phyloP scores from a whole-genome alignment of 64 coral and sea anemone genomes.

The Montipora sp. region DNA sequence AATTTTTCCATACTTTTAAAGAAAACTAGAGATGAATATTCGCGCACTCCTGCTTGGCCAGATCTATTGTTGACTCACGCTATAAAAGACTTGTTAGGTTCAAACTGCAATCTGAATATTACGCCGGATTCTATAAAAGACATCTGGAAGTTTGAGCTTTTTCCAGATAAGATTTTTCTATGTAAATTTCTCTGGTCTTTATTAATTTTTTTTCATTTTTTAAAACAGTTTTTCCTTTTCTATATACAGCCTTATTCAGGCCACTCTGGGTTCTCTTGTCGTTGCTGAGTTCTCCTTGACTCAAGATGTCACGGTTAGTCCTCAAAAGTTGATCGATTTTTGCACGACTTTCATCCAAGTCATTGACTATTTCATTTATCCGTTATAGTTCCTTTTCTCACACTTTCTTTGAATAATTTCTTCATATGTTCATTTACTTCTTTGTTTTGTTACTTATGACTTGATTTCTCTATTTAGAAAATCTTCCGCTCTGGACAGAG shows the following conservation, averaged over 20 bases:
- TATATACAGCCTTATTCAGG: conserved; percentile 91
- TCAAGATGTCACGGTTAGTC: conserved; percentile 88
- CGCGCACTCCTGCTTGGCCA: too few relatives aligned
- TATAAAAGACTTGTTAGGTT: too few relatives aligned
- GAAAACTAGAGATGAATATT: too few relatives aligned
- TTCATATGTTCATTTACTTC: neutral
- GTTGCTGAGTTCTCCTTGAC: conserved; percentile 87
- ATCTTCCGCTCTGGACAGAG: conserved; percentile 90
- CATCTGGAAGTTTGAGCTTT: too few relatives aligned
- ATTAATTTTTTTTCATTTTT: too few relatives aligned
- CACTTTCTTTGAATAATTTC: neutral
- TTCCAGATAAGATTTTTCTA: neutral
- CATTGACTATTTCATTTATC: too few relatives aligned
- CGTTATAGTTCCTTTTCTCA: too few relatives aligned
- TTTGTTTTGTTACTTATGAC: neutral
- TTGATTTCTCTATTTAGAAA: conserved; percentile 51
- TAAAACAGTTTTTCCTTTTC: neutral
- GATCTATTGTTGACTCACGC: neutral
- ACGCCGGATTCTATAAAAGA: too few relatives aligned
- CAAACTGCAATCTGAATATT: too few relatives aligned
- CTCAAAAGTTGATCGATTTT: neutral
- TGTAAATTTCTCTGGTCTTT: neutral
- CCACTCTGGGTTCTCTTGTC: conserved; percentile 80
- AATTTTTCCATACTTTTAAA: too few relatives aligned
- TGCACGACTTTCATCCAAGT: too few relatives aligned